A percentile compares a stretch with the other conserved stretches of the same genome.
phyloP scores from a whole-genome alignment of 2,888 invertebrate genomes.

The Helobdella robusta region DNA sequence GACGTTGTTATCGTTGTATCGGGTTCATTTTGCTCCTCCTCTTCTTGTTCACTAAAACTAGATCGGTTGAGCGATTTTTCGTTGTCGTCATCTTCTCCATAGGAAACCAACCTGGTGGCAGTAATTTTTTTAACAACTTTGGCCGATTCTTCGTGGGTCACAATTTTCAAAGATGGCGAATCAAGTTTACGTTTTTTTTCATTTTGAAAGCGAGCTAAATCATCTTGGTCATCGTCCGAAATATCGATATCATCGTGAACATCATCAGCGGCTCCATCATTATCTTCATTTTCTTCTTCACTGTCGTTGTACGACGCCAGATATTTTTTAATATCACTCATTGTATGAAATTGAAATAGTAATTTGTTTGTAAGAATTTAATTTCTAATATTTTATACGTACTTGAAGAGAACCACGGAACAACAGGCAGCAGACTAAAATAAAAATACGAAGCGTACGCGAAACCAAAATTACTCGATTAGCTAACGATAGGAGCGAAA shows the following conservation, averaged over 20 bases:
- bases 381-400: no score
- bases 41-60: background rate
- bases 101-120: constrained; percentile 18
- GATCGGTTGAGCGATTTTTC: background rate
- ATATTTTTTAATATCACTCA: no score
- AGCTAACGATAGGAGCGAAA: no score
- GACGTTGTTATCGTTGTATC: background rate
- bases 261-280: background rate
- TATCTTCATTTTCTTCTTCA: no score
- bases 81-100: constrained; percentile 23
- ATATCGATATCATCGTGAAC: constrained; percentile 12
- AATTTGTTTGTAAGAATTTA: no score
- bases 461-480: no score
- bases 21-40: background rate
- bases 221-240: constrained; percentile 9
- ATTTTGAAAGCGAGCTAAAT: constrained; percentile 9
- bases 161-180: background rate
- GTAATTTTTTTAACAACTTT: background rate
- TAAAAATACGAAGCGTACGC: no score
- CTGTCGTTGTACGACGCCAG: no score
- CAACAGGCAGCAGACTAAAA: no score
- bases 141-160: background rate
- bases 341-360: no score
- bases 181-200: background rate
- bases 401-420: no score